Evolutionary conservation across 2,888 invertebrate genomes (phyloP), one percentile per base, ranked within the genome.

Genomic region (Seladonia tumulorum): DNA sequence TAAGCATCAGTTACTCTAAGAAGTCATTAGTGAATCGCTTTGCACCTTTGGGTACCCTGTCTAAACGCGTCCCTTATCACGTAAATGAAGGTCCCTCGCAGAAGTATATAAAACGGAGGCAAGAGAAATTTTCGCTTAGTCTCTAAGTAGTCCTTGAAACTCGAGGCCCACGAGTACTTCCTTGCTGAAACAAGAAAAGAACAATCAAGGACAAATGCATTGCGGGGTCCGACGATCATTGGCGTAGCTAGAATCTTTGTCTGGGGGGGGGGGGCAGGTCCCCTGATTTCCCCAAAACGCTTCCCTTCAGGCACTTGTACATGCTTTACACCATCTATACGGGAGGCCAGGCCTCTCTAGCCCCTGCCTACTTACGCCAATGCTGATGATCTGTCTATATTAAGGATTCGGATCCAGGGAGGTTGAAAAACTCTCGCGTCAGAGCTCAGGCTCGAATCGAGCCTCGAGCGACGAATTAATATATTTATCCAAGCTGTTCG

Each of bases 201-300:
- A 12, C 5, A 25, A 47, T 25, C 60, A 16, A 63, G 60, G 3
- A 3, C 70, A 73, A 60, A 86, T 81, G 80, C 75, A 78, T 57
- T 45, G 63, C 35, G 10, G 8, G 10, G 8, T 57, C 49, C 83
- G 53, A 68, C 47, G 25, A 76, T 89, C 49, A 49, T 49, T 49
- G 49, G 49, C 49, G 49, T 49, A 47, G 47, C 16, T 47, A 49
- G 49, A 49, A 49, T 49, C 49, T 7, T 18, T 22, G 2, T 49
- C 18, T 49, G 7, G 18, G 18, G 18, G 16, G 47, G 1, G 4
- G 5, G 7, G 18, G 35, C 35, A 35, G 18, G 49, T 18, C 49
- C 49, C 49, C 2, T 7, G 18, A 49, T 2, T 49, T 18, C 7
- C 0, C 5, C 18, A 18, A 18, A 49, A 49, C 2, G 18, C 18